phyloP scores from a whole-genome alignment of 2,113 vertebrate genomes.

The Cygnus buccinator region DNA sequence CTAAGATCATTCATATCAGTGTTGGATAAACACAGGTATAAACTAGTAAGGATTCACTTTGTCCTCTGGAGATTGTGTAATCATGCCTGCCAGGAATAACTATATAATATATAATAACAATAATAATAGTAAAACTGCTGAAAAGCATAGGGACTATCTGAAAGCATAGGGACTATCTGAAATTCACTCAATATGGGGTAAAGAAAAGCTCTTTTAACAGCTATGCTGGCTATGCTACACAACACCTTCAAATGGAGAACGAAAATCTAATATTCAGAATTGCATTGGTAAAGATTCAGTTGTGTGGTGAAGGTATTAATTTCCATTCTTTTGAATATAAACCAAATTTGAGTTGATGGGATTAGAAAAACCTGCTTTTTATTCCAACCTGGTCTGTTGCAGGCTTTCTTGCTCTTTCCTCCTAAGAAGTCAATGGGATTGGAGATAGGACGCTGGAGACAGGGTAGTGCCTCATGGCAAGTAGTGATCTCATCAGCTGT shows the following conservation, averaged over 20 bases:
- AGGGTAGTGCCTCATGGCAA: not conserved
- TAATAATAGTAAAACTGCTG: not conserved
- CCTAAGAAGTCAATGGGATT: not conserved
- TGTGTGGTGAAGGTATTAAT: not conserved
- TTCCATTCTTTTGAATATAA: not conserved
- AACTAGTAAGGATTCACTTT: not conserved
- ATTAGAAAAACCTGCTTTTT: slow-evolving; percentile 29
- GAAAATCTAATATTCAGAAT: not conserved
- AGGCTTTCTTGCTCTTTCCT: not conserved
- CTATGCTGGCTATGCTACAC: not conserved
- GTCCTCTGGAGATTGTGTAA: not conserved
- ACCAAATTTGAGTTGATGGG: not conserved
- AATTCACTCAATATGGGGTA: not conserved
- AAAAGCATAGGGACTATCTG: not conserved
- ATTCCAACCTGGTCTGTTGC: not conserved
- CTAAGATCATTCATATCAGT: not conserved
- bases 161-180: not conserved
- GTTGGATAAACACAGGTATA: not conserved
- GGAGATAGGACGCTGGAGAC: not conserved
- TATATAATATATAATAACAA: too few relatives aligned
- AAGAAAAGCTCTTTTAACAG: not conserved
- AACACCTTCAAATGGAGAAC: not conserved
- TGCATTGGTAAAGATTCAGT: not conserved
- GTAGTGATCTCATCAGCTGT: not conserved
- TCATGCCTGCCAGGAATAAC: not conserved